These are phyloP conservation scores for Orchestia grillus DNA, from an alignment of 1,140 invertebrate genomes.

Conservation along the genomic window DNA sequence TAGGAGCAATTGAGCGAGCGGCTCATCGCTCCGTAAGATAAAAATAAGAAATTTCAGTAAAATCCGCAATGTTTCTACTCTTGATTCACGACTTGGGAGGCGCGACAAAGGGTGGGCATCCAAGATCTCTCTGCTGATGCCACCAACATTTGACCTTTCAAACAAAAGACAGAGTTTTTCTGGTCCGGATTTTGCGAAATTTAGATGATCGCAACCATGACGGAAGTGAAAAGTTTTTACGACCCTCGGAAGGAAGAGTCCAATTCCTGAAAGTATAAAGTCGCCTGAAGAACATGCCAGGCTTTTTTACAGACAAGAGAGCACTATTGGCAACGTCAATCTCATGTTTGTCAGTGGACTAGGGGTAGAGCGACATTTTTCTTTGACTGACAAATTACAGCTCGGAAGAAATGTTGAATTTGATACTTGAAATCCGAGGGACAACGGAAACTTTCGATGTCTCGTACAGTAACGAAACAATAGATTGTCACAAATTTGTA, in stretches of 20 bases:
- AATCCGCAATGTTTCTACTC: not conserved
- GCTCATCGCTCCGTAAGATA: not conserved
- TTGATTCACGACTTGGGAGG: not conserved
- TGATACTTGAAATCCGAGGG: not conserved
- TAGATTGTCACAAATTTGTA: no score
- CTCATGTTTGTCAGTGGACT: not conserved
- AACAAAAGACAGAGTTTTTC: not conserved
- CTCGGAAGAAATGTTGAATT: not conserved
- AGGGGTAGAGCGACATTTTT: not conserved
- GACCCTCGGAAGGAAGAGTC: constrained; percentile 4
- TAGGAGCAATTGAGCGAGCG: not conserved
- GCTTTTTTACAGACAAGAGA: not conserved
- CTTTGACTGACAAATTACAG: not conserved
- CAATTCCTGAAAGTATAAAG: not conserved
- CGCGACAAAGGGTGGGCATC: not conserved
- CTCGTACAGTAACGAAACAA: no score
- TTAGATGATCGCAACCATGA: not conserved
- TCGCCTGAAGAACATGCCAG: not conserved
- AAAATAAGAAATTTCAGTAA: not conserved
- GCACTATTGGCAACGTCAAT: not conserved
- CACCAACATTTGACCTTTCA: not conserved
- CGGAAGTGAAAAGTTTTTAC: constrained; percentile 1
- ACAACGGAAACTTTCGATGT: no score
- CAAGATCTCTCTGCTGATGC: not conserved
- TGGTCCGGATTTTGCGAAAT: not conserved